Evolutionary conservation across 37 sponge, comb jelly and placozoan species (phyloP).

Genomic region (Spongilla lacustris): DNA sequence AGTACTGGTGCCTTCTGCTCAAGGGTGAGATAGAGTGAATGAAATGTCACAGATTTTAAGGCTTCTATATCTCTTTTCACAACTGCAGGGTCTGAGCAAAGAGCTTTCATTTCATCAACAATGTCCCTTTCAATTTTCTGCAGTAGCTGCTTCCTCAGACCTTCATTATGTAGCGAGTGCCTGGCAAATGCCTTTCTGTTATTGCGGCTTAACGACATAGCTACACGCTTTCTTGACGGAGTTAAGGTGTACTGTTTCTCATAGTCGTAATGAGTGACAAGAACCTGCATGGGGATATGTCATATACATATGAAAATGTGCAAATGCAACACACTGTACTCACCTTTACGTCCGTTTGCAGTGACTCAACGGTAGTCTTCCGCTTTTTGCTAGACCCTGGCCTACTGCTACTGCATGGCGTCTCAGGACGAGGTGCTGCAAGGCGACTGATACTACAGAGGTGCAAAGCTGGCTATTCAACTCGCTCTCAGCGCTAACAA

Average conservation of each 20-base stretch:
- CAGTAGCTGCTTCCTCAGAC: neutral
- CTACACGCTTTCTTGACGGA: neutral
- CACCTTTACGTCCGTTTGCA: neutral
- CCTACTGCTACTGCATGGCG: constrained; percentile 1
- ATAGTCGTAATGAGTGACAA: neutral
- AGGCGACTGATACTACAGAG: neutral
- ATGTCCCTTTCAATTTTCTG: neutral
- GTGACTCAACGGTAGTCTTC: neutral
- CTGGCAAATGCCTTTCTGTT: neutral
- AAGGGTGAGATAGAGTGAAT: neutral
- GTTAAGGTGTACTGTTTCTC: constrained; percentile 1
- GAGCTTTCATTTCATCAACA: neutral
- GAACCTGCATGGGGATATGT: neutral
- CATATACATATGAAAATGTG: constrained; percentile 1
- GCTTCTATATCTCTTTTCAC: neutral
- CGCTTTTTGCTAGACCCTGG: neutral
- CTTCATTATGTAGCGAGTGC: neutral
- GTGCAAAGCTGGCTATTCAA: constrained; percentile 1
- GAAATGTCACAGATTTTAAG: neutral
- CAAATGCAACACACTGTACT: constrained; percentile 1
- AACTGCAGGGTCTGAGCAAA: constrained; percentile 1
- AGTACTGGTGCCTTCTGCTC: neutral
- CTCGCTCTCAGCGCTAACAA: neutral
- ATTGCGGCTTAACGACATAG: neutral
- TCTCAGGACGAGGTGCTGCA: neutral